Evolutionary conservation across 2,797 vertebrate species (phyloP).

Genomic region (Notolabrus celidotus): DNA sequence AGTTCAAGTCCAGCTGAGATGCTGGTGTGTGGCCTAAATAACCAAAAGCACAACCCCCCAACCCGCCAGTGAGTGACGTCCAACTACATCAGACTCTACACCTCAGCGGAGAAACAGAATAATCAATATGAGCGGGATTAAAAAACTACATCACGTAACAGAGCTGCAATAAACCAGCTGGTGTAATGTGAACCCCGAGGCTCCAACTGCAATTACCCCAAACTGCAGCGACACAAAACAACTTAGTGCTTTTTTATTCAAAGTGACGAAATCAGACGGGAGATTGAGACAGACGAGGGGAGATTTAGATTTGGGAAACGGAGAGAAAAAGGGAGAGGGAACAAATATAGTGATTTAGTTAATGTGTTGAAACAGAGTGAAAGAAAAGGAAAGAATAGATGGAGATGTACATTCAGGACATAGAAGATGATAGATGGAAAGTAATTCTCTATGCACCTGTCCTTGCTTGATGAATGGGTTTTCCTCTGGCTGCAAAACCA

Average conservation of each 20-base stretch:
- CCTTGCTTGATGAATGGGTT: slow-evolving; percentile 20
- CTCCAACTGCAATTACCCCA: slow-evolving; percentile 62
- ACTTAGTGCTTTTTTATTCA: slow-evolving; percentile 26
- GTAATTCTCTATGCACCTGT: slow-evolving; percentile 2
- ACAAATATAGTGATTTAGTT: slow-evolving; percentile 17
- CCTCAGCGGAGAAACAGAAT: slow-evolving; percentile 27
- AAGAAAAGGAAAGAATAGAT: not conserved
- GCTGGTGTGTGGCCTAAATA: slow-evolving; percentile 43
- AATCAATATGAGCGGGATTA: slow-evolving; percentile 57
- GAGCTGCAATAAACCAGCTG: slow-evolving; percentile 49
- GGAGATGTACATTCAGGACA: not conserved
- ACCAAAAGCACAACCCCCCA: slow-evolving; percentile 6
- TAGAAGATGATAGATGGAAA: not conserved
- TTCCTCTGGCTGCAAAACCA: not conserved
- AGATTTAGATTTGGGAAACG: not conserved
- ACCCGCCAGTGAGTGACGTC: slow-evolving; percentile 31
- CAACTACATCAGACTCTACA: slow-evolving; percentile 21
- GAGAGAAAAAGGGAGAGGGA: not conserved
- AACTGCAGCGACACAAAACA: slow-evolving; percentile 55
- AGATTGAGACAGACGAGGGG: slow-evolving; percentile 14
- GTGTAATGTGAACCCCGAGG: slow-evolving; percentile 55
- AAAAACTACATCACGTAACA: slow-evolving; percentile 44
- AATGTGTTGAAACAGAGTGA: not conserved
- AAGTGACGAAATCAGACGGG: slow-evolving; percentile 38
- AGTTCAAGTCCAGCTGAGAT: slow-evolving; percentile 12